Evolutionary conservation across 2,888 invertebrate genomes (phyloP).

Genomic region (Calliopum simillimum): DNA sequence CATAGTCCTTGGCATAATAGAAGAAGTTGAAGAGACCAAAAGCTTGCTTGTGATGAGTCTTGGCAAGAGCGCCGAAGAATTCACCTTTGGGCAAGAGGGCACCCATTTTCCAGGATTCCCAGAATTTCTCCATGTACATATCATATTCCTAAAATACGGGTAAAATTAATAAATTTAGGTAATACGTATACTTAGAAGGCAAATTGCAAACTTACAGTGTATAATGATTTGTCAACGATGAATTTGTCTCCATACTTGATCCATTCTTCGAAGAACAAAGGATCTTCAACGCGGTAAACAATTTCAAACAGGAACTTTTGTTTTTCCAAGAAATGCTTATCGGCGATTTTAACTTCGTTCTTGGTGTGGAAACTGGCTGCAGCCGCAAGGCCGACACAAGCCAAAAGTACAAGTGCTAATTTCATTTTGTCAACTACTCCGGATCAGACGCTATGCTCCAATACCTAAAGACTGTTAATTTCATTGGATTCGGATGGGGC

Average conservation of each 20-base stretch:
- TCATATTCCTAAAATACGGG: conserved; percentile 46
- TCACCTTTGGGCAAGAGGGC: conserved; percentile 70
- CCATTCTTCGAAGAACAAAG: conserved; percentile 56
- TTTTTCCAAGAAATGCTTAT: conserved; percentile 53
- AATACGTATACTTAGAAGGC: neutral
- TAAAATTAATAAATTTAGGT: neutral
- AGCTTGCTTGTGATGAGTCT: conserved; percentile 70
- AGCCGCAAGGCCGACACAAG: conserved; percentile 49
- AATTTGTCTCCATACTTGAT: conserved; percentile 68
- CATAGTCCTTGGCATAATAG: conserved; percentile 76
- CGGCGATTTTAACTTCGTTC: conserved; percentile 51
- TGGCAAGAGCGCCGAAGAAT: conserved; percentile 69
- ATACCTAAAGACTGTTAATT: conserved; percentile 46
- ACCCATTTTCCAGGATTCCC: conserved; percentile 50
- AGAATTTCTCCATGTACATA: conserved; percentile 49
- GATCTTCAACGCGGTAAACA: conserved; percentile 50
- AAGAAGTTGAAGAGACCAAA: conserved; percentile 73
- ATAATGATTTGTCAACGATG: conserved; percentile 58
- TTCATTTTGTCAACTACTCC: conserved; percentile 49
- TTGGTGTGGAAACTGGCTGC: conserved; percentile 42
- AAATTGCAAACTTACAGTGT: conserved; percentile 41
- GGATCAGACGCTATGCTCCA: conserved; percentile 43
- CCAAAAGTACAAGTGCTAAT: conserved; percentile 48
- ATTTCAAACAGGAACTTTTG: conserved; percentile 59
- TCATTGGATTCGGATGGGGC: neutral